Percentiles rank a stretch among this genome's conserved stretches.
These are phyloP conservation scores for Corvus hawaiiensis DNA, from an alignment of 2,113 vertebrate genomes.

Conservation along the genomic window DNA sequence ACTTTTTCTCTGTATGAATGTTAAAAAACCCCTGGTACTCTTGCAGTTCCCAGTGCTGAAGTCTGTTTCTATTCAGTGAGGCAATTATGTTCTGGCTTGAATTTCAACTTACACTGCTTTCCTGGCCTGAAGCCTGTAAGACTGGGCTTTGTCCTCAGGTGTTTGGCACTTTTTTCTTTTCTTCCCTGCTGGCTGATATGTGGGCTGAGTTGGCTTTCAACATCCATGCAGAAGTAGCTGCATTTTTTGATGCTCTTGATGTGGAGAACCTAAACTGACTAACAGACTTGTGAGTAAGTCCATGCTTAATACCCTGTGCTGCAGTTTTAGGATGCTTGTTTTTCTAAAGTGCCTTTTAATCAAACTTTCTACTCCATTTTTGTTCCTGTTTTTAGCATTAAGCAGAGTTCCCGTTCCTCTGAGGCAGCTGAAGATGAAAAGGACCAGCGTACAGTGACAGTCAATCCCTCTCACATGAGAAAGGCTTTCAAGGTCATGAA, in stretches of 20 bases:
- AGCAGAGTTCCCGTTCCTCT: slow-evolving; percentile 63
- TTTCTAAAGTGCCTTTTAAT: background rate
- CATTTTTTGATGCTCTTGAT: background rate
- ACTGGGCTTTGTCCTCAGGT: slow-evolving; percentile 23
- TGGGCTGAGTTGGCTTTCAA: background rate
- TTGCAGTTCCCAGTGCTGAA: background rate
- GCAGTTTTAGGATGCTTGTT: background rate
- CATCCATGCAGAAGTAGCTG: background rate
- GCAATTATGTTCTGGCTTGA: slow-evolving; percentile 22
- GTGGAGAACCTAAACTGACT: background rate
- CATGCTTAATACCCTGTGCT: background rate
- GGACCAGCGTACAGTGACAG: slow-evolving; percentile 79
- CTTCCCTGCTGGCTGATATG: background rate
- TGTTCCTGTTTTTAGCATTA: slow-evolving; percentile 59
- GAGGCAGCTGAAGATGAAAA: slow-evolving; percentile 78
- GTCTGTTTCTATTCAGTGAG: background rate
- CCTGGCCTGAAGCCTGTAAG: slow-evolving; percentile 17
- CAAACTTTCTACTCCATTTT: background rate
- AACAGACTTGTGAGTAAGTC: background rate
- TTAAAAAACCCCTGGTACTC: background rate
- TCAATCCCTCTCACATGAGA: slow-evolving; percentile 89
- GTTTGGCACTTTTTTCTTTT: slow-evolving; percentile 7
- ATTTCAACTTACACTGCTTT: slow-evolving; percentile 1
- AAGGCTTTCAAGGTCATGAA: slow-evolving; percentile 97
- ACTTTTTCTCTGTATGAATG: background rate